A percentile compares a stretch with the other conserved stretches of the same genome.
Evolutionary conservation across 1,140 invertebrate genomes (phyloP).

Genomic region (Globodera rostochiensis): DNA sequence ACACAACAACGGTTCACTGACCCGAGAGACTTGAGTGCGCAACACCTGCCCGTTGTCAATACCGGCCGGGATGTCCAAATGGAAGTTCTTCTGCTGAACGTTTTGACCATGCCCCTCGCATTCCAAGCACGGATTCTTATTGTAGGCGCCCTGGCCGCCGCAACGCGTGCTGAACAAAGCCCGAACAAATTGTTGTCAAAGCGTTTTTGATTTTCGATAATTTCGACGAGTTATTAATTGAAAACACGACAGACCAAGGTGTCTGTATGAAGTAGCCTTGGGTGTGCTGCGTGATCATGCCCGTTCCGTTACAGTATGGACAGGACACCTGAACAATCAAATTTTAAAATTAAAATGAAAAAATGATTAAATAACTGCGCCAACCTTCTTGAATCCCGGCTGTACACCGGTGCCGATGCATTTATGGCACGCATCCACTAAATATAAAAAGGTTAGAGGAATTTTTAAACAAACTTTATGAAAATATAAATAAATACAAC

Average conservation of each 20-base stretch:
- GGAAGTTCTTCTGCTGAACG: slow-evolving; percentile 84
- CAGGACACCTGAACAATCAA: slow-evolving; percentile 70
- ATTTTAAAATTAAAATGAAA: slow-evolving; percentile 33
- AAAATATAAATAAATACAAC: not conserved
- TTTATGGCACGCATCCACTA: slow-evolving; percentile 83
- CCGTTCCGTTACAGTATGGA: slow-evolving; percentile 92
- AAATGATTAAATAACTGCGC: slow-evolving; percentile 44
- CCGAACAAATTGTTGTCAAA: not conserved
- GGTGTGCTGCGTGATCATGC: slow-evolving; percentile 67
- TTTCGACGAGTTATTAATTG: not conserved
- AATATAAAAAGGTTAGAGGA: not conserved
- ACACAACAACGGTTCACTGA: slow-evolving; percentile 19
- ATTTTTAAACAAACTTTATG: too few relatives aligned
- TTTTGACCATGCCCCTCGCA: slow-evolving; percentile 90
- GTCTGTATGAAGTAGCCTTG: slow-evolving; percentile 94
- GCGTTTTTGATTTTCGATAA: not conserved
- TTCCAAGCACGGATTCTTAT: slow-evolving; percentile 86
- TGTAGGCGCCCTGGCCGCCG: slow-evolving; percentile 81
- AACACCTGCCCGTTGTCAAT: slow-evolving; percentile 80
- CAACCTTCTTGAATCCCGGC: slow-evolving; percentile 81
- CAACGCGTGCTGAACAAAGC: slow-evolving; percentile 74
- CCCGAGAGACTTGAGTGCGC: slow-evolving; percentile 82
- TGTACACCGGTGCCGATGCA: slow-evolving; percentile 83
- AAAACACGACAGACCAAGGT: slow-evolving; percentile 73
- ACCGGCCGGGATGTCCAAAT: slow-evolving; percentile 93